A percentile compares a stretch with the other conserved stretches of the same genome.
These are phyloP conservation scores for Philaethria dido DNA, from an alignment of 2,888 invertebrate genomes.

Conservation along the genomic window DNA sequence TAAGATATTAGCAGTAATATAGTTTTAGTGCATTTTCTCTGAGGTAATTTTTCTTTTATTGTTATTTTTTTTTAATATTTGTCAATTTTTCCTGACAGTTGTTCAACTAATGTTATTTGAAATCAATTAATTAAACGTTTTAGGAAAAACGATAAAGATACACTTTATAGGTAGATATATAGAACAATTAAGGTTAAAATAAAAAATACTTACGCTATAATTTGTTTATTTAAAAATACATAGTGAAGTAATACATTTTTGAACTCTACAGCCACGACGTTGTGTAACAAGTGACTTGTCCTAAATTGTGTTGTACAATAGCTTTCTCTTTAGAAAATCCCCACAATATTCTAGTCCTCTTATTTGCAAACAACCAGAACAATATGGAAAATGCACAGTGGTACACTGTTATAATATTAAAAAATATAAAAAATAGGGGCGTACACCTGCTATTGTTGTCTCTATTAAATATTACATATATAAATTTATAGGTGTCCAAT, in stretches of 20 bases:
- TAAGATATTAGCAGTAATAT: no score
- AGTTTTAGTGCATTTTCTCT: no score
- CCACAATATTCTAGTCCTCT: slow-evolving; percentile 67
- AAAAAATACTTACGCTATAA: neutral
- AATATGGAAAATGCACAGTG: slow-evolving; percentile 66
- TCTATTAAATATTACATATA: slow-evolving; percentile 47
- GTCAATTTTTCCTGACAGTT: no score
- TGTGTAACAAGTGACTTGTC: slow-evolving; percentile 10
- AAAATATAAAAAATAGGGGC: slow-evolving; percentile 42
- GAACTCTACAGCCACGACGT: slow-evolving; percentile 5
- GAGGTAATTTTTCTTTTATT: no score
- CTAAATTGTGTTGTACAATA: slow-evolving; percentile 11
- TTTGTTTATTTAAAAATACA: neutral
- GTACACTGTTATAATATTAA: slow-evolving; percentile 55
- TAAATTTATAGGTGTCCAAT: slow-evolving; percentile 60
- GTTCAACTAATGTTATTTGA: no score
- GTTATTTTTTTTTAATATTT: no score
- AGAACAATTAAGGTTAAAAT: no score
- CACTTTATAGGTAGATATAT: no score
- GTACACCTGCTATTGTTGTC: slow-evolving; percentile 40
- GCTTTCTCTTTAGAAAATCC: slow-evolving; percentile 33
- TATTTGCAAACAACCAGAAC: slow-evolving; percentile 75
- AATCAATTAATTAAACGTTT: no score
- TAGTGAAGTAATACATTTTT: neutral
- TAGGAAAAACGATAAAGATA: no score